A percentile compares a stretch with the other conserved stretches of the same genome.
Conservation (phyloP, 2,797 vertebrate species). For the Alosa sapidissima region DNA sequence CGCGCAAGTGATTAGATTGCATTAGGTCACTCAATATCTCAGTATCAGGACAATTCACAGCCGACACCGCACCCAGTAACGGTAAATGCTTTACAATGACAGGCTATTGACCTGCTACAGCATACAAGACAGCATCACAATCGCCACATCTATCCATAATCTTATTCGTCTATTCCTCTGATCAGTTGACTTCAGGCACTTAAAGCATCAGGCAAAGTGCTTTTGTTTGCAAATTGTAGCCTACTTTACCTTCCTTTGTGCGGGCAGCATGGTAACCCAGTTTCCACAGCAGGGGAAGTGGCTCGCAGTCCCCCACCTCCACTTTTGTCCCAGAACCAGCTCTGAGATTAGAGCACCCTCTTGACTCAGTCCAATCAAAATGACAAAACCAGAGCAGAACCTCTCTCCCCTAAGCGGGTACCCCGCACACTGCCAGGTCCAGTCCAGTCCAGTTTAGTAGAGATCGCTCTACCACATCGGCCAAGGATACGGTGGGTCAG, state of each 20-base stretch:
- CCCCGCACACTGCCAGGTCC: neutral
- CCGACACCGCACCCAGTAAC: conserved; percentile 12
- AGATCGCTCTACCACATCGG: neutral
- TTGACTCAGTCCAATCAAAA: conserved; percentile 29
- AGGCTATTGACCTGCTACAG: neutral
- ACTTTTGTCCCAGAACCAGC: conserved; percentile 4
- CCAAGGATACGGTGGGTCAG: neutral
- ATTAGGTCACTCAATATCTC: neutral
- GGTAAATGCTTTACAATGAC: neutral
- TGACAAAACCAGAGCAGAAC: neutral
- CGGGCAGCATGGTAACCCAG: conserved; percentile 68
- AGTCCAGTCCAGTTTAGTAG: neutral
- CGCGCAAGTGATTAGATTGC: neutral
- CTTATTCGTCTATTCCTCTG: neutral
- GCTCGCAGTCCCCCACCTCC: conserved; percentile 11
- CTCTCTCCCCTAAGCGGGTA: neutral
- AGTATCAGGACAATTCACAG: neutral
- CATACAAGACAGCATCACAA: neutral
- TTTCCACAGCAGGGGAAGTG: conserved; percentile 18
- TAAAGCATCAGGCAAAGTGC: neutral
- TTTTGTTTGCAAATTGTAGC: neutral
- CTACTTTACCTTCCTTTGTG: conserved; percentile 73
- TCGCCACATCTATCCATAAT: neutral
- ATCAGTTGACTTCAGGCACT: neutral
- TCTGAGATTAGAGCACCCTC: neutral